phyloP scores from a whole-genome alignment of 2,888 invertebrate species.

The Anaspis maculata region DNA sequence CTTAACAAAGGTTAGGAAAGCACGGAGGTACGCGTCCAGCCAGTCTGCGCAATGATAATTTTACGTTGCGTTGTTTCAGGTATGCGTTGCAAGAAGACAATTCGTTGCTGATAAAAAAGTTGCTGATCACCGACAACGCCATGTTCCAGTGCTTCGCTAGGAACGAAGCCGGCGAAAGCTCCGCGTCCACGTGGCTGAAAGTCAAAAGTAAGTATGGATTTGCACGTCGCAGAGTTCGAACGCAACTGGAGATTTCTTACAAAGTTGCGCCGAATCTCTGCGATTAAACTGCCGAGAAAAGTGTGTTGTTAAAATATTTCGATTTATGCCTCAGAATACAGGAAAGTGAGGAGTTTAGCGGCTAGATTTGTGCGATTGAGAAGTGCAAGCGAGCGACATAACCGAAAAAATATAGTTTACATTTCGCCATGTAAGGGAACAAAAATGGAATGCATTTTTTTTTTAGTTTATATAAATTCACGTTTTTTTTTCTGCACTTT shows the following conservation, averaged over 20 bases:
- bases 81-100: conserved; percentile 59
- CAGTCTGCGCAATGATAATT: too few relatives aligned
- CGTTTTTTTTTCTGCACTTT: too few relatives aligned
- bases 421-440: conserved; percentile 37
- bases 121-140: conserved; percentile 80
- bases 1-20: too few relatives aligned
- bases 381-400: conserved; percentile 36
- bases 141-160: conserved; percentile 91
- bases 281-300: too few relatives aligned
- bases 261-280: too few relatives aligned
- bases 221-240: not conserved
- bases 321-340: conserved; percentile 17
- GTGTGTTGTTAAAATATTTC: conserved; percentile 6
- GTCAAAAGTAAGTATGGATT: conserved; percentile 78
- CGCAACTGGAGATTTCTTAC: too few relatives aligned
- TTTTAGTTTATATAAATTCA: not conserved
- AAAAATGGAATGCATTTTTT: conserved; percentile 9
- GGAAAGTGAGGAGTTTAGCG: conserved; percentile 30
- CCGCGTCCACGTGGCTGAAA: conserved; percentile 83
- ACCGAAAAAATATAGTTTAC: conserved; percentile 39
- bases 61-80: too few relatives aligned
- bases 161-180: conserved; percentile 86
- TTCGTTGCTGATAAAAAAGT: conserved; percentile 68
- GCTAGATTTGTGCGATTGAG: conserved; percentile 37
- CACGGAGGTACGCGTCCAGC: too few relatives aligned